Base-by-base conservation (phyloP, 2,113 vertebrate genomes). In the Percina caprodes region DNA sequence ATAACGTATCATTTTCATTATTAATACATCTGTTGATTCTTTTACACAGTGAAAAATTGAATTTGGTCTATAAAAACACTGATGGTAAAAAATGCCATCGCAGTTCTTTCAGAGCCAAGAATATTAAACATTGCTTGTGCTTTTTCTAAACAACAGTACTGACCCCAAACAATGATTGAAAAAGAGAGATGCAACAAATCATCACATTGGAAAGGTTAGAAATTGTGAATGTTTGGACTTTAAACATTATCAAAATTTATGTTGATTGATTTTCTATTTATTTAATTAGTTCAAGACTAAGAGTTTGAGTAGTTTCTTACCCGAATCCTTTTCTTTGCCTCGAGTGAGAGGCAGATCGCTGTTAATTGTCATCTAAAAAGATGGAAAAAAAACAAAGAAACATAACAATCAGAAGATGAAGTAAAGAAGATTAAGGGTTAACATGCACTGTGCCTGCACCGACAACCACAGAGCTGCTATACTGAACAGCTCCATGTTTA, bases 281-380 rank as follows among this genome's bases (percentile, higher is more conserved):
- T 30, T 45, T 2, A 21, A 61, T 66, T 2, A 52, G 46, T 48
- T 70, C 55, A 79, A 23, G 62, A 42, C 6, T 21, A 55, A 61
- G 21, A 63, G n/a, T 13, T 62, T 12, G 35, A 69, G 3, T 12
- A n/a, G 4, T 72, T 80, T 79, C 93, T 93, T 89, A 96, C 95
- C 94, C 83, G 83, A 59, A 48, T 93, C 84, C 51, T 92, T 94
- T 21, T n/a, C 76, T 55, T 92, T 92, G 58, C 49, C 65, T 49
- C 85, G 85, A 69, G 81, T 66, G 71, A 74, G 15, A 21, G 79
- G 59, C 33, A 81, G 35, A 51, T 91, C 82, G 0, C 56, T 74
- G 69, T 54, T 82, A 42, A 61, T 18, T 6, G 67, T 56, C 62
- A 86, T 86, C 95, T 96, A 69, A 74, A 84, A 85, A 66, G 5